Percentiles rank a stretch among this genome's conserved stretches.
Evolutionary conservation across 2,888 invertebrate species (phyloP).

Genomic region (Zygaena filipendulae): DNA sequence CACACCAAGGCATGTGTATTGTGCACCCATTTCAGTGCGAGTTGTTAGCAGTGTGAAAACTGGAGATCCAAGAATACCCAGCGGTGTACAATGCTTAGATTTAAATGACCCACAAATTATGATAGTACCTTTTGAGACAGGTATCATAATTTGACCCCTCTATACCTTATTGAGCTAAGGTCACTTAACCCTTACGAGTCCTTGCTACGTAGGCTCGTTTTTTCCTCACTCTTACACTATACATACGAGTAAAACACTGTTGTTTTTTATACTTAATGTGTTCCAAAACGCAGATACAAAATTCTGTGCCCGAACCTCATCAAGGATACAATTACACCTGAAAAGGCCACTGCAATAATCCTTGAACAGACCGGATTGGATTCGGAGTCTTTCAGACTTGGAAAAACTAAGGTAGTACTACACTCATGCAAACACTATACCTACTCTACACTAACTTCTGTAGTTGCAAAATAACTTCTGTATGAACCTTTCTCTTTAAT

Average conservation of each 20-base stretch:
- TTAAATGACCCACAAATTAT: slow-evolving; percentile 37
- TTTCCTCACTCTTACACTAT: slow-evolving; percentile 28
- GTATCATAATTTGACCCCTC: slow-evolving; percentile 39
- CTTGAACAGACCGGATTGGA: slow-evolving; percentile 87
- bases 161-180: slow-evolving; percentile 24
- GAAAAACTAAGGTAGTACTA: slow-evolving; percentile 91
- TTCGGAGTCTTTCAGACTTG: slow-evolving; percentile 93
- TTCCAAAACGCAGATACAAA: slow-evolving; percentile 97
- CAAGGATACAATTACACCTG: slow-evolving; percentile 76
- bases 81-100: slow-evolving; percentile 34
- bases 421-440: slow-evolving; percentile 28
- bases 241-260: slow-evolving; percentile 29
- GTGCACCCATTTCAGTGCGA: slow-evolving; percentile 36
- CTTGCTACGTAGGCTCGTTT: slow-evolving; percentile 45
- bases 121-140: slow-evolving; percentile 39
- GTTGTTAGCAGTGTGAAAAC: slow-evolving; percentile 41
- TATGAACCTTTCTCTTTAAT: not conserved
- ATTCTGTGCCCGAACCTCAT: slow-evolving; percentile 96
- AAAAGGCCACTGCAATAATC: slow-evolving; percentile 85
- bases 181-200: slow-evolving; percentile 40
- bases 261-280: no score
- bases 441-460: slow-evolving; percentile 27
- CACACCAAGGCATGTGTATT: slow-evolving; percentile 94
- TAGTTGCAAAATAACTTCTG: no score
- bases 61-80: slow-evolving; percentile 29